These are phyloP conservation scores for Maccullochella peelii DNA, from an alignment of 2,113 vertebrate genomes.

Conservation along the genomic window DNA sequence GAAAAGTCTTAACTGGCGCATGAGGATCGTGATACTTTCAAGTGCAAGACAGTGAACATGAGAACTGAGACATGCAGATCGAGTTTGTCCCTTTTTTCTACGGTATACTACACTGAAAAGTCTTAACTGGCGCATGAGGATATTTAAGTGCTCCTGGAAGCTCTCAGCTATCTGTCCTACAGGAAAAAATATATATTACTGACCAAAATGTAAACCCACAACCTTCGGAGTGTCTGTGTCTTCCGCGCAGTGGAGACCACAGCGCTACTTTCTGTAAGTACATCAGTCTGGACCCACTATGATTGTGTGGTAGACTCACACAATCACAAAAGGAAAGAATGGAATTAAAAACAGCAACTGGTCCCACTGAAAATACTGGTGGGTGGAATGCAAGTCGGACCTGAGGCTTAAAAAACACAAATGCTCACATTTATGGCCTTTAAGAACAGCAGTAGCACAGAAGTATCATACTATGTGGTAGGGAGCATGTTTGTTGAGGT, in stretches of 20 bases:
- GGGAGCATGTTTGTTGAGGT: slow-evolving; percentile 38
- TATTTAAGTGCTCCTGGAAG: background rate
- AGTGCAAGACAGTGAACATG: slow-evolving; percentile 4
- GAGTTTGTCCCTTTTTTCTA: slow-evolving; percentile 4
- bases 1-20: background rate
- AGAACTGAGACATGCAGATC: slow-evolving; percentile 3
- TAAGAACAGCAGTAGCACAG: slow-evolving; percentile 25
- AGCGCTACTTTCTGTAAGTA: background rate
- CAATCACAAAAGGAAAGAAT: slow-evolving; percentile 14
- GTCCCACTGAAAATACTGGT: slow-evolving; percentile 50
- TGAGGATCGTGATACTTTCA: slow-evolving; percentile 4
- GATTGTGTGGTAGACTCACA: background rate
- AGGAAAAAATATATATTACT: background rate
- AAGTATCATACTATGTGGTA: background rate
- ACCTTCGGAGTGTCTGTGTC: background rate
- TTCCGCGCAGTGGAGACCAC: background rate
- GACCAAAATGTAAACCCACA: slow-evolving; percentile 35
- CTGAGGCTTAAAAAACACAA: slow-evolving; percentile 21
- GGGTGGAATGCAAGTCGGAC: slow-evolving; percentile 67
- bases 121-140: background rate
- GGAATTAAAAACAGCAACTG: slow-evolving; percentile 42
- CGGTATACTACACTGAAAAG: background rate
- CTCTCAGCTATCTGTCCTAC: background rate
- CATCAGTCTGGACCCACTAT: slow-evolving; percentile 2
- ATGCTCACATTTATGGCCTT: slow-evolving; percentile 16